These are phyloP conservation scores for Mola mola DNA, from an alignment of 2,113 vertebrate species.

Conservation along the genomic window DNA sequence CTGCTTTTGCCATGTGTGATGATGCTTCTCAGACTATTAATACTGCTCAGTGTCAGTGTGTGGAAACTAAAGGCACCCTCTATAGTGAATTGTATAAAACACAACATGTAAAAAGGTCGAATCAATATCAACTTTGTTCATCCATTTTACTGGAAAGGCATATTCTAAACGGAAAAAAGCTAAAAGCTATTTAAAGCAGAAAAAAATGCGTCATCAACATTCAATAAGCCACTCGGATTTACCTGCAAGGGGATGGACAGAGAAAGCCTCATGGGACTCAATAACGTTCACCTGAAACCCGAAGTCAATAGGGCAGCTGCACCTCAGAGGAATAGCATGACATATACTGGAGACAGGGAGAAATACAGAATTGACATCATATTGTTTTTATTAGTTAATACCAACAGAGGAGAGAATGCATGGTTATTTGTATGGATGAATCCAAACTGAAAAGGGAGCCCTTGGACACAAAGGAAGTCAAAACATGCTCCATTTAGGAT, in stretches of 20 bases:
- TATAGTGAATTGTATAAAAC: constrained; percentile 32
- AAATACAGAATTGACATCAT: neutral
- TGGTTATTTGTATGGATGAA: constrained; percentile 42
- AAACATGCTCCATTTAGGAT: neutral
- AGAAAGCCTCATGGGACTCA: constrained; percentile 86
- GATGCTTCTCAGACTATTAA: constrained; percentile 59
- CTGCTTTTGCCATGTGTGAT: constrained; percentile 48
- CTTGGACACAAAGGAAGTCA: constrained; percentile 20
- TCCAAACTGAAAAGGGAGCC: constrained; percentile 49
- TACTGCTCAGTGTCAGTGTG: constrained; percentile 32
- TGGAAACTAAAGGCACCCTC: constrained; percentile 45
- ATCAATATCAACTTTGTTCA: no score
- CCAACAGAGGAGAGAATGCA: constrained; percentile 11
- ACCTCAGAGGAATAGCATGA: constrained; percentile 87
- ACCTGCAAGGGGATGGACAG: constrained; percentile 87
- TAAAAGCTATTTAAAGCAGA: no score
- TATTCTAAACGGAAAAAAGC: no score
- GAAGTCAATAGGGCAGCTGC: constrained; percentile 93
- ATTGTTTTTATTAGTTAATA: constrained; percentile 29
- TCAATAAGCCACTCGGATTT: constrained; percentile 19
- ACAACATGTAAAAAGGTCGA: constrained; percentile 17
- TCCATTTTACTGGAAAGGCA: neutral
- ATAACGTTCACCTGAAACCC: constrained; percentile 88
- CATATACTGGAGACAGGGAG: constrained; percentile 58
- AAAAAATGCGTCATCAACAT: no score